These are phyloP conservation scores for Lepidurus packardi DNA, from an alignment of 1,140 invertebrate species.

Conservation along the genomic window DNA sequence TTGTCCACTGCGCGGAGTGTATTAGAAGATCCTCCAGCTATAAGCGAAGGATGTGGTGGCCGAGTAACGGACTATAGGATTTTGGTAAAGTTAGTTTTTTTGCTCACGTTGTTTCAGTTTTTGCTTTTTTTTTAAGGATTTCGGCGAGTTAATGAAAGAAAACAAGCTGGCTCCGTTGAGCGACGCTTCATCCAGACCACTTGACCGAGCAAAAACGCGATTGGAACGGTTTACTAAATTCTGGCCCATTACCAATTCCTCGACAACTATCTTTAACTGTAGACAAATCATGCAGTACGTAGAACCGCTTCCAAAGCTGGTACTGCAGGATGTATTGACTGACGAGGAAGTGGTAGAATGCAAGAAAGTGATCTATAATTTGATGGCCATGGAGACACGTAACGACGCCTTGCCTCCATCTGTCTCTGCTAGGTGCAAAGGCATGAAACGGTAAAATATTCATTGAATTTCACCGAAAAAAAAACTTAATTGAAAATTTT, in stretches of 20 bases:
- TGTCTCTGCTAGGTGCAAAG: neutral
- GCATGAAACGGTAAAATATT: constrained; percentile 26
- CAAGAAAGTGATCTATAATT: constrained; percentile 74
- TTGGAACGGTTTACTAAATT: constrained; percentile 75
- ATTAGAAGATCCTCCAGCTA: constrained; percentile 90
- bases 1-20: constrained; percentile 76
- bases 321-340: constrained; percentile 74
- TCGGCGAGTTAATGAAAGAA: constrained; percentile 78
- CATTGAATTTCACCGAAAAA: neutral
- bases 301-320: constrained; percentile 68
- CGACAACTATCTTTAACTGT: constrained; percentile 84
- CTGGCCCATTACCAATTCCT: constrained; percentile 87
- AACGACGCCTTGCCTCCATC: constrained; percentile 65
- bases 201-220: constrained; percentile 58
- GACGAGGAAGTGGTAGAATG: constrained; percentile 82
- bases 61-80: constrained; percentile 86
- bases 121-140: constrained; percentile 59
- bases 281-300: constrained; percentile 57
- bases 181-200: constrained; percentile 37
- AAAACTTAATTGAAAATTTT: neutral
- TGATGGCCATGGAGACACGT: constrained; percentile 74
- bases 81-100: constrained; percentile 45
- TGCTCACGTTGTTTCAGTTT: neutral
- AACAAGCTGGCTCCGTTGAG: constrained; percentile 65
- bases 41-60: constrained; percentile 87